phyloP scores from a whole-genome alignment of 2,797 vertebrate genomes.

The Microhierax caerulescens region DNA sequence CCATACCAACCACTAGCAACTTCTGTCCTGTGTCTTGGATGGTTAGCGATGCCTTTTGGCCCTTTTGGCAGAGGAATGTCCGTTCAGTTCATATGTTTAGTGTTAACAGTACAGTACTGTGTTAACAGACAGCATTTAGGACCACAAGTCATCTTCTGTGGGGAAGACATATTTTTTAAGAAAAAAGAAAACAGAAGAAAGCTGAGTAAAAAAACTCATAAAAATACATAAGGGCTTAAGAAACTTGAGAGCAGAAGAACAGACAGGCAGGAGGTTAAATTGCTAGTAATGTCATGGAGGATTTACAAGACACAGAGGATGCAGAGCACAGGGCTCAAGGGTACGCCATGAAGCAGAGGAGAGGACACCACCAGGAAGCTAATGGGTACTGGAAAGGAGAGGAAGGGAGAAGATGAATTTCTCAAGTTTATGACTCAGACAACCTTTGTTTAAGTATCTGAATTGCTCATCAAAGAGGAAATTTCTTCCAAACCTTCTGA shows the following conservation, averaged over 20 bases:
- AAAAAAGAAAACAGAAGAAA: not conserved
- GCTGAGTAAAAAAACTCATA: not conserved
- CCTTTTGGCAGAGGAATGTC: not conserved
- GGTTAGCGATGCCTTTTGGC: not conserved
- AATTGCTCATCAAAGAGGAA: conserved; percentile 47
- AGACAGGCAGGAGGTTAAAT: not conserved
- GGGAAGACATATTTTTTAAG: not conserved
- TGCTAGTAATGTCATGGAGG: not conserved
- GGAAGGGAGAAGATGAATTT: not conserved
- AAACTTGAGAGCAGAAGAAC: not conserved
- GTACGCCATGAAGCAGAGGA: not conserved
- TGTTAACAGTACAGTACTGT: not conserved
- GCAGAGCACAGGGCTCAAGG: not conserved
- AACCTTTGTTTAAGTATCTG: not conserved
- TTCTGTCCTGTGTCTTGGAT: not conserved
- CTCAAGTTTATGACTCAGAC: not conserved
- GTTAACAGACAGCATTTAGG: not conserved
- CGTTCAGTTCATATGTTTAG: not conserved
- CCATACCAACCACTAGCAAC: not conserved
- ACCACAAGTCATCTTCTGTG: not conserved
- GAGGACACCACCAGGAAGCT: not conserved
- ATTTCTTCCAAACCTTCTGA: conserved; percentile 60
- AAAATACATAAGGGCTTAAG: not conserved
- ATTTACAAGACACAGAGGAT: not conserved
- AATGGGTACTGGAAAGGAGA: not conserved